These are phyloP conservation scores for Macquaria ambigua DNA, from an alignment of 2,113 vertebrate genomes.

Conservation along the genomic window DNA sequence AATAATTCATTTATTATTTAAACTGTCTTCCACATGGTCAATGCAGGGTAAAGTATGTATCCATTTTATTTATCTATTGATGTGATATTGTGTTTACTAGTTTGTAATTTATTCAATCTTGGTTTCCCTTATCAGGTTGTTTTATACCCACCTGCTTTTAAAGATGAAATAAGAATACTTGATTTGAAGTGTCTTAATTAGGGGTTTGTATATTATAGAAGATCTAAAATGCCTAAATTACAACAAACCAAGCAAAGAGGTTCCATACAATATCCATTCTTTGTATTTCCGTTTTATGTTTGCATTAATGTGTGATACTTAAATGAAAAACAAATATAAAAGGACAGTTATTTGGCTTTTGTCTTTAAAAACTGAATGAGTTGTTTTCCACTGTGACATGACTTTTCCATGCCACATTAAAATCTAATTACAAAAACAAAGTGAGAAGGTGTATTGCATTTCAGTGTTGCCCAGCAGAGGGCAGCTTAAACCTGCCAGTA, in stretches of 20 bases:
- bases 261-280: too few species aligned
- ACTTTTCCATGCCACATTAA: neutral
- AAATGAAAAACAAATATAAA: neutral
- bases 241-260: neutral
- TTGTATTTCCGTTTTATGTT: neutral
- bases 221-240: neutral
- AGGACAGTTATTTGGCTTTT: neutral
- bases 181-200: slow-evolving; percentile 1
- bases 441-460: neutral
- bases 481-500: neutral
- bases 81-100: slow-evolving; percentile 79
- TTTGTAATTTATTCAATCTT: slow-evolving; percentile 65
- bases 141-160: slow-evolving; percentile 74
- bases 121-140: slow-evolving; percentile 69
- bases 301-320: neutral
- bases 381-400: neutral
- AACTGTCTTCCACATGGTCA: slow-evolving; percentile 84
- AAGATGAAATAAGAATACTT: neutral
- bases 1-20: slow-evolving; percentile 79
- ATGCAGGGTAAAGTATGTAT: slow-evolving; percentile 88
- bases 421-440: neutral
- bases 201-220: neutral
- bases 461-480: neutral
- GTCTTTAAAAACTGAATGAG: neutral
- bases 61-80: slow-evolving; percentile 81